A percentile compares a stretch with the other conserved stretches of the same genome.
Conservation (phyloP, 2,797 vertebrate species). For the Poecilia gillii region DNA sequence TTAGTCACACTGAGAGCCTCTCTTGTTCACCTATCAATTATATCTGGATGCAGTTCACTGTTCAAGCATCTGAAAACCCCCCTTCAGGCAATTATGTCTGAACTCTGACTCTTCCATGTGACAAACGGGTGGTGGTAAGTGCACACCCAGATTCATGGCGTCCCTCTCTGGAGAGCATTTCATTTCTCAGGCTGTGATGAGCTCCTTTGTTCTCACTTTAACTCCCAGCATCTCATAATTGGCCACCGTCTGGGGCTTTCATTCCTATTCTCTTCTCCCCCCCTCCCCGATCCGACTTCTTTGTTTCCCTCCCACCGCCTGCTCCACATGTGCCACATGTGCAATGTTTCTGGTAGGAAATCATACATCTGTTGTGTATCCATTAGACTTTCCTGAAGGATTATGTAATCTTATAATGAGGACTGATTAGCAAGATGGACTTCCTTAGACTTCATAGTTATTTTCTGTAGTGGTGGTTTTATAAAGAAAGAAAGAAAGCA, state of each 20-base stretch:
- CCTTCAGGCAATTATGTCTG: slow-evolving; percentile 56
- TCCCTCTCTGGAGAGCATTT: slow-evolving; percentile 65
- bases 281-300: slow-evolving; percentile 18
- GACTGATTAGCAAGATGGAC: slow-evolving; percentile 39
- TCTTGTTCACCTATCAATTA: slow-evolving; percentile 21
- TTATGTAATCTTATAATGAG: slow-evolving; percentile 70
- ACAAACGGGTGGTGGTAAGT: slow-evolving; percentile 40
- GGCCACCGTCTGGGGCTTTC: slow-evolving; percentile 73
- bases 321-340: slow-evolving; percentile 52
- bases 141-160: slow-evolving; percentile 43
- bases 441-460: slow-evolving; percentile 6
- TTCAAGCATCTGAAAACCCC: slow-evolving; percentile 36
- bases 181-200: slow-evolving; percentile 65
- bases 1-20: slow-evolving; percentile 15
- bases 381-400: slow-evolving; percentile 47
- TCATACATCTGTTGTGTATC: slow-evolving; percentile 70
- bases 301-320: slow-evolving; percentile 8
- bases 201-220: slow-evolving; percentile 75
- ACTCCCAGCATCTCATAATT: slow-evolving; percentile 70
- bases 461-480: slow-evolving; percentile 14
- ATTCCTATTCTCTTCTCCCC: slow-evolving; percentile 34
- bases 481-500: not conserved
- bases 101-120: slow-evolving; percentile 47
- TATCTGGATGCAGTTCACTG: slow-evolving; percentile 16
- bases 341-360: slow-evolving; percentile 60